Evolutionary conservation across 1,140 invertebrate species (phyloP).

Genomic region (Halyomorpha halys): DNA sequence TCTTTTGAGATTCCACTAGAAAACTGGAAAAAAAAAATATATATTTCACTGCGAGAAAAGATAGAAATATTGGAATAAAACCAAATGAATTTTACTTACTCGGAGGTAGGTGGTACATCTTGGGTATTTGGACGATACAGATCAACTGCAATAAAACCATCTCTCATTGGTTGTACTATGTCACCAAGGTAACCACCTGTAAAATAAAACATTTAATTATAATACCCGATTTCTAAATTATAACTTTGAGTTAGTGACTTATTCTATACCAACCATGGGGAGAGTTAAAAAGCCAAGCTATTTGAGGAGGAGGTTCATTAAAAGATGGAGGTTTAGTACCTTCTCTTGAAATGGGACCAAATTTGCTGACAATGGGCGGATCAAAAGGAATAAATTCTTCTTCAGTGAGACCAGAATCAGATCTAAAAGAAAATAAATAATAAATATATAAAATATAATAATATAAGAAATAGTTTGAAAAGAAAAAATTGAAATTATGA

Average conservation of each 20-base stretch:
- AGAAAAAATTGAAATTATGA: neutral
- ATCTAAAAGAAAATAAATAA: conserved; percentile 22
- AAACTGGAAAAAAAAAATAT: conserved; percentile 36
- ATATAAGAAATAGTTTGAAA: neutral
- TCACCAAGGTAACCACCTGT: conserved; percentile 10
- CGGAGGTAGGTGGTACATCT: conserved; percentile 35
- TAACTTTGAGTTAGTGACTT: too few relatives aligned
- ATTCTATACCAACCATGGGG: conserved; percentile 12
- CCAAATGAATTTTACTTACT: conserved; percentile 33
- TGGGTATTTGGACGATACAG: conserved; percentile 9
- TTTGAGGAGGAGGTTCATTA: neutral
- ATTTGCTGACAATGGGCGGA: conserved; percentile 57
- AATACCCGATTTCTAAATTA: too few relatives aligned
- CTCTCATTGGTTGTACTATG: conserved; percentile 9
- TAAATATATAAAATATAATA: too few relatives aligned
- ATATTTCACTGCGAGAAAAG: neutral
- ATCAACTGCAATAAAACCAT: conserved; percentile 18
- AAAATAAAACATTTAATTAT: neutral
- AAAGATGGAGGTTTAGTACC: conserved; percentile 14
- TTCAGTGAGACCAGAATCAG: conserved; percentile 36
- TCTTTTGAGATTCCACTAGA: conserved; percentile 48
- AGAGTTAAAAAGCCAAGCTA: conserved; percentile 26
- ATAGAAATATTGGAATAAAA: neutral
- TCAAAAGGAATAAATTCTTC: conserved; percentile 68
- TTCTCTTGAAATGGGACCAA: conserved; percentile 67